A percentile compares a stretch with the other conserved stretches of the same genome.
Evolutionary conservation across 2,888 invertebrate species (phyloP).

Genomic region (Dicyrtoma fusca): DNA sequence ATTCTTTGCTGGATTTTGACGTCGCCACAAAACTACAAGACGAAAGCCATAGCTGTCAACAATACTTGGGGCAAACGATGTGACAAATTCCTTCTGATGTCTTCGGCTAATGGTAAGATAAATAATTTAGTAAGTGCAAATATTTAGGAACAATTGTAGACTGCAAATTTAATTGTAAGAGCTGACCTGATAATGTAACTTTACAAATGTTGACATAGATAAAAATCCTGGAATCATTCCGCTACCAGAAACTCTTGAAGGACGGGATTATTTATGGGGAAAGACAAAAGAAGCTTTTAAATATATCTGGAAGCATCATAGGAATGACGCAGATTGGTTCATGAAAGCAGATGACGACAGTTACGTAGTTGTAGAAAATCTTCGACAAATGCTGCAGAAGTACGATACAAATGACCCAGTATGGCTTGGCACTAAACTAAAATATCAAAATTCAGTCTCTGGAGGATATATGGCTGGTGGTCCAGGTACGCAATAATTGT

Average conservation of each 20-base stretch:
- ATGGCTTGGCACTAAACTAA: conserved; percentile 71
- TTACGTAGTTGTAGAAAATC: conserved; percentile 89
- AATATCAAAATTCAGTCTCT: too few relatives aligned
- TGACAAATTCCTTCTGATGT: conserved; percentile 85
- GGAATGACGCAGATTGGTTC: conserved; percentile 92
- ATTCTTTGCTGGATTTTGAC: conserved; percentile 92
- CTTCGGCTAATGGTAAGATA: conserved; percentile 70
- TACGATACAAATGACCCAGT: conserved; percentile 74
- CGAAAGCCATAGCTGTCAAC: conserved; percentile 88
- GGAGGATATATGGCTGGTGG: conserved; percentile 79
- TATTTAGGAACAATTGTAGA: too few relatives aligned
- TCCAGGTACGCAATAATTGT: conserved; percentile 68
- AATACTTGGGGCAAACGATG: conserved; percentile 95
- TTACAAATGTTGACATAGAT: conserved; percentile 64
- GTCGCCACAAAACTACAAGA: conserved; percentile 82
- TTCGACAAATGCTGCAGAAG: conserved; percentile 84
- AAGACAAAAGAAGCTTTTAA: conserved; percentile 95
- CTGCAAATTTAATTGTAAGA: too few relatives aligned
- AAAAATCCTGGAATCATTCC: conserved; percentile 75
- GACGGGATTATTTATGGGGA: conserved; percentile 91
- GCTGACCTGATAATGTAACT: too few relatives aligned
- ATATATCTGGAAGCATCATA: conserved; percentile 81
- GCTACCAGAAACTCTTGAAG: conserved; percentile 77
- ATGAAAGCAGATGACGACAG: conserved; percentile 87
- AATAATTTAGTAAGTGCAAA: too few relatives aligned